Evolutionary conservation across 1,140 invertebrate genomes (phyloP).

Genomic region (Luehdorfia chinensis): DNA sequence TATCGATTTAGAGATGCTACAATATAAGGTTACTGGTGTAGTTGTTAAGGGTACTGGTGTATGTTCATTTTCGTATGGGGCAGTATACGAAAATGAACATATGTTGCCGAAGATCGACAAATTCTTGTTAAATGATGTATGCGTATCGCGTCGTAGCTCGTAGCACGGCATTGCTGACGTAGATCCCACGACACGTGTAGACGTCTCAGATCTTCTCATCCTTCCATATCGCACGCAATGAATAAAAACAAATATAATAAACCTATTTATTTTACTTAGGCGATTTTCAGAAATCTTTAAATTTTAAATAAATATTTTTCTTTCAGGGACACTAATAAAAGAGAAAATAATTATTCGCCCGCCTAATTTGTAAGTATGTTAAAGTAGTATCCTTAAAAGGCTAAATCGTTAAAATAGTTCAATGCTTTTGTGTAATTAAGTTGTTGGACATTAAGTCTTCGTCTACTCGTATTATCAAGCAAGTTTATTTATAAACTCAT

Average conservation of each 20-base stretch:
- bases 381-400: too few species aligned
- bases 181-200: constrained; percentile 30
- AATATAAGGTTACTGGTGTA: too few species aligned
- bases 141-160: constrained; percentile 21
- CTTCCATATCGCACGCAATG: neutral
- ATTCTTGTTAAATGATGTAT: too few species aligned
- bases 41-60: too few species aligned
- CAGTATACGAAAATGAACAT: too few species aligned
- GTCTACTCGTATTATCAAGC: neutral
- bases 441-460: too few species aligned
- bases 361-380: too few species aligned
- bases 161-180: constrained; percentile 30
- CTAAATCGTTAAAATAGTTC: neutral
- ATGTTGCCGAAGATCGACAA: too few species aligned
- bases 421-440: too few species aligned
- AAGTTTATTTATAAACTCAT: constrained; percentile 32
- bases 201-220: constrained; percentile 15
- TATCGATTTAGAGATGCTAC: too few species aligned
- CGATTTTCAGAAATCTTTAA: neutral
- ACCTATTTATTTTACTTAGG: neutral
- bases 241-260: neutral
- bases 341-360: too few species aligned
- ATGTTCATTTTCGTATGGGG: too few species aligned
- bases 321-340: neutral
- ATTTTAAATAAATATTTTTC: neutral